Base-by-base conservation (phyloP, 2,113 vertebrate genomes). In the Ia io region DNA sequence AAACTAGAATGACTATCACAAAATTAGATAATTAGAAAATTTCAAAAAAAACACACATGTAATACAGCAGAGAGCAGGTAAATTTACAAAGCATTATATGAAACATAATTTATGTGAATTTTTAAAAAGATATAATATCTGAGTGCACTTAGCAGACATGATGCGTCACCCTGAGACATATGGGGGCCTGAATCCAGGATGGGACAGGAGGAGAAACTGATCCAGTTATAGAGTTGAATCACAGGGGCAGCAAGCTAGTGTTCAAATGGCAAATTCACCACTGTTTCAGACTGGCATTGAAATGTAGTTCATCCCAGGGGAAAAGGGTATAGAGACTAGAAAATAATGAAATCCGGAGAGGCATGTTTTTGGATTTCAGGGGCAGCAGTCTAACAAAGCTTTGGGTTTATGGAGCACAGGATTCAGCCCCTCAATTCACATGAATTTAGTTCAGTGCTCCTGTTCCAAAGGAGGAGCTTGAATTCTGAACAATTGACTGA, bases 1-100 rank as follows among this genome's bases (percentile, higher is more conserved):
- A 93, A 95, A 89, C 93, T 92, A 92, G 63, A 94, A 89, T 84
- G 78, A 84, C 90, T 95, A 90, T 96, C 90, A 97, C n/a, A 91
- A 93, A 95, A 93, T 96, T 93, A 94, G 84, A 67, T 93, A 86
- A 93, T 91, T 93, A 86, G 87, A 76, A 88, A 78, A 95, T 84
- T 89, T 94, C 87, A 90, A 80, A 91, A 92, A 79, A 88, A 90
- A n/a, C 79, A 82, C 32, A 82, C 35, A 49, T 56, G 42, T 44
- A 91, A 93, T 74, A 88, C 32, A 91, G 82, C 90, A 83, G 6
- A 77, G n/a, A 91, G 30, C 20, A 86, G 25, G n/a, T 82, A 87
- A 53, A 35, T 95, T 49, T 93, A 44, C 32, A 20, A 65, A 44
- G n/a, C 35, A 37, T 77, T 44, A 65, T 35, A 76, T 32, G 42